Percentiles rank a stretch among this genome's conserved stretches.
These are phyloP conservation scores for Sminthurinus aureus DNA, from an alignment of 2,888 invertebrate genomes.

Conservation along the genomic window DNA sequence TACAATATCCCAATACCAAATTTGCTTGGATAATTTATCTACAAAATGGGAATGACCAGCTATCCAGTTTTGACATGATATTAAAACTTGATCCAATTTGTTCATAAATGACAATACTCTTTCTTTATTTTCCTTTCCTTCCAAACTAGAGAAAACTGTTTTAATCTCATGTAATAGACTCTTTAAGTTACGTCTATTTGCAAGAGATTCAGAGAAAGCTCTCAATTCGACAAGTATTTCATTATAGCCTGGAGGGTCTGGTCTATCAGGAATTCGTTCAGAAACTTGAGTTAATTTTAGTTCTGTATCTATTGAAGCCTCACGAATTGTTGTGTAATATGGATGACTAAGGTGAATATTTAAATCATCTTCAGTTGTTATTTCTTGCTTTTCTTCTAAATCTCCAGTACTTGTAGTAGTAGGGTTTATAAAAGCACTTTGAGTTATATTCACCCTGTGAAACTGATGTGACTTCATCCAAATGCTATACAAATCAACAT, in stretches of 20 bases:
- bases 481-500: slow-evolving; percentile 63
- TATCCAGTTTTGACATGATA: slow-evolving; percentile 52
- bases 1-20: slow-evolving; percentile 59
- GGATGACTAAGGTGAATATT: slow-evolving; percentile 32
- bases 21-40: slow-evolving; percentile 51
- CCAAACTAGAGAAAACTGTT: not conserved
- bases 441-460: slow-evolving; percentile 45
- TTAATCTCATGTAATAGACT: slow-evolving; percentile 29
- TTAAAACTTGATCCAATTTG: slow-evolving; percentile 19
- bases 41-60: slow-evolving; percentile 53
- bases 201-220: slow-evolving; percentile 65
- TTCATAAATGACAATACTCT: not conserved
- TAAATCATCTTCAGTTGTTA: too few species aligned
- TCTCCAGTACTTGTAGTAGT: too few species aligned
- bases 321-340: not conserved
- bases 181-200: slow-evolving; percentile 52
- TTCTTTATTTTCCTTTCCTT: not conserved
- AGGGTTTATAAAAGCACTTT: not conserved
- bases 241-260: slow-evolving; percentile 59
- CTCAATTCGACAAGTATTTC: slow-evolving; percentile 64
- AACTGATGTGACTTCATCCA: slow-evolving; percentile 51
- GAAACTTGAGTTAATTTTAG: slow-evolving; percentile 42
- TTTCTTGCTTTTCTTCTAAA: too few species aligned
- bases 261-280: slow-evolving; percentile 56
- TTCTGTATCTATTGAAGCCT: not conserved